Conservation (phyloP, 2,888 invertebrate species). For the Drosophila pseudotakahashii region DNA sequence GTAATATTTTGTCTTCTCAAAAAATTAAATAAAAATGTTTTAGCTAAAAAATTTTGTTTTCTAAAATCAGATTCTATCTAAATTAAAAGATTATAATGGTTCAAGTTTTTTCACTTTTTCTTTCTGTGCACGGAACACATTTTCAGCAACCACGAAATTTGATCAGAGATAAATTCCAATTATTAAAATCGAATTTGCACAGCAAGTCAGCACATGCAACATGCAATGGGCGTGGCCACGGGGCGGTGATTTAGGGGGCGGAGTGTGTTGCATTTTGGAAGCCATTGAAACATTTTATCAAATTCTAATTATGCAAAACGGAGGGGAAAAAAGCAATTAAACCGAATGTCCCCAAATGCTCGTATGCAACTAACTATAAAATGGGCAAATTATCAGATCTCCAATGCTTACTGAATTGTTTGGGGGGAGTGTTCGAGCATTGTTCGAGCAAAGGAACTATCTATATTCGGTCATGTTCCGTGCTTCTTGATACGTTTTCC, state of each 20-base stretch:
- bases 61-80: no score
- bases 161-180: constrained; percentile 69
- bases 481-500: constrained; percentile 51
- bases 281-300: constrained; percentile 55
- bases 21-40: no score
- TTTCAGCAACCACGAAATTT: constrained; percentile 57
- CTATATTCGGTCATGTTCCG: constrained; percentile 5
- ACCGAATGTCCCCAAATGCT: constrained; percentile 49
- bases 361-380: constrained; percentile 29
- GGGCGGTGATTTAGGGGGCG: not conserved
- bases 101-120: not conserved
- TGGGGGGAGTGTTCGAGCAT: constrained; percentile 20
- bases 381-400: constrained; percentile 56
- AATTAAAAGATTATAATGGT: no score
- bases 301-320: constrained; percentile 76
- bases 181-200: constrained; percentile 78
- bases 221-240: constrained; percentile 42
- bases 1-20: no score
- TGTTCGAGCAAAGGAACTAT: constrained; percentile 23
- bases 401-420: not conserved
- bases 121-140: constrained; percentile 42
- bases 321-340: constrained; percentile 75
- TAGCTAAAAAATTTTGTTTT: no score
- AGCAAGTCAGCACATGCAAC: constrained; percentile 38
- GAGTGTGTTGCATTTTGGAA: constrained; percentile 21